Evolutionary conservation across 2,113 vertebrate genomes (phyloP), one percentile per base, ranked within the genome.

Genomic region (Chroicocephalus ridibundus): DNA sequence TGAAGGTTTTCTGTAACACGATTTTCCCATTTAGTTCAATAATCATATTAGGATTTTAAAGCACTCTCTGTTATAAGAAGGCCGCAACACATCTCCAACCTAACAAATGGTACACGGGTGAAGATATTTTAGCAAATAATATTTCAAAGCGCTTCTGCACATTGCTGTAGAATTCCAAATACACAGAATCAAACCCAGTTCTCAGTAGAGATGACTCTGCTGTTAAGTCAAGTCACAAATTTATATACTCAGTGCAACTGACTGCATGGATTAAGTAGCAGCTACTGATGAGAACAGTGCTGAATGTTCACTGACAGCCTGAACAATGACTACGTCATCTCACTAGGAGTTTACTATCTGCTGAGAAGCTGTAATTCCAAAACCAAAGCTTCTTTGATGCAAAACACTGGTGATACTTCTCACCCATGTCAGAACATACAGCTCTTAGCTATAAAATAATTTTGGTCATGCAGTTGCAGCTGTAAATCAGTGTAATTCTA

Each of bases 1-100:
- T 90, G 82, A 96, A 96, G 79, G 68, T 85, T 94, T 38, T 86
- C 70, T 92, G 16, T 82, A 93, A 96, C 77, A 66, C 38, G 68
- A 68, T 90, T 86, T 91, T 84, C 46, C 61, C 42, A 74, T 94
- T 94, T 91, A 76, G 54, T 69, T 86, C 92, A 94, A 85, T 86
- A 89, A 89, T 85, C 44, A 49, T 68, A 19, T 49, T 65, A 88
- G 32, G 26, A 64, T 94, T 60, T 91, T 91, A 82, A 83, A 87
- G 72, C 58, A 80, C 40, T 83, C 83, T 49, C 17, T 11, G 15
- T 79, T 93, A 46, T 64, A 71, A 79, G 42, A 94, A 82, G 22
- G 20, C 38, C 88, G 44, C 31, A 82, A 93, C 64, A 95, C 70
- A 68, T 82, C 46, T 88, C 70, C 55, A 71, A n/a, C 8, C 14